Percentiles rank a stretch among this genome's conserved stretches.
phyloP scores from a whole-genome alignment of 2,888 invertebrate species.

The Notodonta ziczac region DNA sequence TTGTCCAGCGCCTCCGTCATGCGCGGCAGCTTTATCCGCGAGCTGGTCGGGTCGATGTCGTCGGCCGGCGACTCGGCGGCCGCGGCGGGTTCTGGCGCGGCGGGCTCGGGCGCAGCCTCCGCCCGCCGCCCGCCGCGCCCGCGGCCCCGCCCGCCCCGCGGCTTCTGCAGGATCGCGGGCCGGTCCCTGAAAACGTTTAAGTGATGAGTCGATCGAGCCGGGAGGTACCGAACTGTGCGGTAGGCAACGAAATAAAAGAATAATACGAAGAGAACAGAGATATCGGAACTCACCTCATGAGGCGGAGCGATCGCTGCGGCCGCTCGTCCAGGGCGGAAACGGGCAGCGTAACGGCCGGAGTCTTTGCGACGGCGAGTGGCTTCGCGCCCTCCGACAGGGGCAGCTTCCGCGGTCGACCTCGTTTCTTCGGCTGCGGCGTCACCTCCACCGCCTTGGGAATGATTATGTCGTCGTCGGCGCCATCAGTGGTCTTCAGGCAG shows the following conservation, averaged over 20 bases:
- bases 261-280: too few relatives aligned
- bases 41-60: slow-evolving; percentile 73
- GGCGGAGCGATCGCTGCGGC: slow-evolving; percentile 74
- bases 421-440: slow-evolving; percentile 77
- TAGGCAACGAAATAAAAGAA: too few relatives aligned
- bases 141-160: slow-evolving; percentile 64
- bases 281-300: slow-evolving; percentile 62
- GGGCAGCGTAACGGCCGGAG: slow-evolving; percentile 51
- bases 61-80: slow-evolving; percentile 35
- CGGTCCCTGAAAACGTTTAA: slow-evolving; percentile 63
- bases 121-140: slow-evolving; percentile 49
- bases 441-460: slow-evolving; percentile 53
- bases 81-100: slow-evolving; percentile 32
- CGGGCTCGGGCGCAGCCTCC: slow-evolving; percentile 51
- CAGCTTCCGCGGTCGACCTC: slow-evolving; percentile 77
- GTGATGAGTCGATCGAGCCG: not conserved
- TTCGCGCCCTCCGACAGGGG: slow-evolving; percentile 69
- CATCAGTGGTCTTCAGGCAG: slow-evolving; percentile 46
- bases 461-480: slow-evolving; percentile 43
- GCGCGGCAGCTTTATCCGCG: slow-evolving; percentile 75
- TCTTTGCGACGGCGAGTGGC: slow-evolving; percentile 38
- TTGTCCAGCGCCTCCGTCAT: slow-evolving; percentile 79
- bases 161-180: slow-evolving; percentile 66
- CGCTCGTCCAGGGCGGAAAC: slow-evolving; percentile 76
- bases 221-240: too few relatives aligned